These are phyloP conservation scores for Scaptomyza polygonia DNA, from an alignment of 2,888 invertebrate genomes.

Conservation along the genomic window DNA sequence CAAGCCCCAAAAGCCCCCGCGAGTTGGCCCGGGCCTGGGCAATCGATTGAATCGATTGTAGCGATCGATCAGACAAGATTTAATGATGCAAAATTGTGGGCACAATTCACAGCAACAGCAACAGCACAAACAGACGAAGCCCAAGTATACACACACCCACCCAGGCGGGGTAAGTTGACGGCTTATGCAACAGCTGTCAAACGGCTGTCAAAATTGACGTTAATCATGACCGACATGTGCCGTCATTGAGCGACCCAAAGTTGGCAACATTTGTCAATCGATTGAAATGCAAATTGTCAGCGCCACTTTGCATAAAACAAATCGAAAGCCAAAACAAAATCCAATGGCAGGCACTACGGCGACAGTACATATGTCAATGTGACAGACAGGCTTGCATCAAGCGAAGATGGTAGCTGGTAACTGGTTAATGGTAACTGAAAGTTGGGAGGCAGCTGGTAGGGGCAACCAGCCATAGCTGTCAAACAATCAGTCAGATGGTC, in stretches of 20 bases:
- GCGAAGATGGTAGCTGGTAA: conserved; percentile 29
- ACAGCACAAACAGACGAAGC: background rate
- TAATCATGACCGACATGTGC: conserved; percentile 68
- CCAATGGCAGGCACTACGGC: conserved; percentile 17
- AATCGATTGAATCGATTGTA: conserved; percentile 27
- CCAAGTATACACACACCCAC: conserved; percentile 57
- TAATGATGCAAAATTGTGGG: conserved; percentile 68
- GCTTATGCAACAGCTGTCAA: conserved; percentile 73
- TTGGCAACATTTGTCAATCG: conserved; percentile 78
- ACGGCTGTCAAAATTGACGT: conserved; percentile 74
- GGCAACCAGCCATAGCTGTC: conserved; percentile 54
- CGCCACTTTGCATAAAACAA: conserved; percentile 67
- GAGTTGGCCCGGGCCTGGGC: conserved; percentile 10
- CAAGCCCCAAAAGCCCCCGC: conserved; percentile 53
- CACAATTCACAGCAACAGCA: conserved; percentile 1
- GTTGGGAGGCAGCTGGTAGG: background rate
- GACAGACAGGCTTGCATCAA: conserved; percentile 74
- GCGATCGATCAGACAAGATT: conserved; percentile 49
- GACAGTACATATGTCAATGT: conserved; percentile 77
- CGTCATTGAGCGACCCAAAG: conserved; percentile 73
- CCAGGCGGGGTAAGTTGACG: conserved; percentile 40
- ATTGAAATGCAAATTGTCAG: conserved; percentile 79
- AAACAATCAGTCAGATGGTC: conserved; percentile 73
- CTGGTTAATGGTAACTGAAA: conserved; percentile 16
- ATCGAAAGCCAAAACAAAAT: conserved; percentile 16